Percentiles rank a stretch among this genome's conserved stretches.
Evolutionary conservation across 2,888 invertebrate species (phyloP).

Genomic region (Sarcophaga rosellei): DNA sequence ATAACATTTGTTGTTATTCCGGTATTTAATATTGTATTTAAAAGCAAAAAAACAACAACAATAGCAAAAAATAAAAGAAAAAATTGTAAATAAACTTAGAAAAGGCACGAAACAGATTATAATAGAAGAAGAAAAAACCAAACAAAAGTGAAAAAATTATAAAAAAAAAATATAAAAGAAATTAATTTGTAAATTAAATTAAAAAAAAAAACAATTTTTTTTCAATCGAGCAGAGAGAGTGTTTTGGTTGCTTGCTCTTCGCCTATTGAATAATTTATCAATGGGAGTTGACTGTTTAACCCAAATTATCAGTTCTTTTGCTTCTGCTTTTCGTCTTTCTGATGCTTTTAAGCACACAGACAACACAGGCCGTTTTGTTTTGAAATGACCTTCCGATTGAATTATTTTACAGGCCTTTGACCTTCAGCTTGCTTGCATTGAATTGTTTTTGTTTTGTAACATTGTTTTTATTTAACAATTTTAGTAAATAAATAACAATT

Average conservation of each 20-base stretch:
- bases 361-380: not conserved
- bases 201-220: not conserved
- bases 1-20: conserved; percentile 48
- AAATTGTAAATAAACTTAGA: not conserved
- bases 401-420: conserved; percentile 65
- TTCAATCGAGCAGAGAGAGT: not conserved
- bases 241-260: not conserved
- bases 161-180: not conserved
- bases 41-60: not conserved
- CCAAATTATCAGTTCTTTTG: conserved; percentile 17
- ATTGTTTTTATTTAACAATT: conserved; percentile 11
- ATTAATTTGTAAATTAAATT: not conserved
- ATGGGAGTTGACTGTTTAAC: conserved; percentile 12
- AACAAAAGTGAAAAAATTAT: not conserved
- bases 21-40: conserved; percentile 19
- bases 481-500: conserved; percentile 1
- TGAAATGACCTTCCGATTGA: conserved; percentile 39
- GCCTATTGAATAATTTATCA: not conserved
- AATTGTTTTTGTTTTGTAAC: conserved; percentile 7
- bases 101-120: not conserved
- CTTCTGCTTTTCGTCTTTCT: not conserved
- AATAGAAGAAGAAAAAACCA: not conserved
- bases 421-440: conserved; percentile 53
- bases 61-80: not conserved
- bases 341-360: not conserved